Conservation (phyloP, 2,113 vertebrate species). For the Perca schrenkii region DNA sequence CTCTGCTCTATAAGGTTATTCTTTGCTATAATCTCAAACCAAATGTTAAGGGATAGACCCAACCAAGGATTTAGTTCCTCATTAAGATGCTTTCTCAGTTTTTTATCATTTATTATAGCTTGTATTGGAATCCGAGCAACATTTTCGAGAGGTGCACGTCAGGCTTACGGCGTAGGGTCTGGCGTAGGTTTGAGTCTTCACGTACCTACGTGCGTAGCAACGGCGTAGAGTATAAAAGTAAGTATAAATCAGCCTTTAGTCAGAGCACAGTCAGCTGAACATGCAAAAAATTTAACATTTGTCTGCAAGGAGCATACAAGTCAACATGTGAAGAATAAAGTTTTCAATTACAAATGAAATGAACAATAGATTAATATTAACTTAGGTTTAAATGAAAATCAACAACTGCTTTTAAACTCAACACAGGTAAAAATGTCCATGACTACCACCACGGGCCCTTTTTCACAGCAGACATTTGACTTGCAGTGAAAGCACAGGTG, state of each 20-base stretch:
- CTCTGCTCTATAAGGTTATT: too few species aligned
- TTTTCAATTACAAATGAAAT: not conserved
- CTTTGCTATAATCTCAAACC: too few species aligned
- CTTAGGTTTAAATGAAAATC: not conserved
- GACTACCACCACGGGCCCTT: not conserved
- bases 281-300: not conserved
- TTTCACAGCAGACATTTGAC: not conserved
- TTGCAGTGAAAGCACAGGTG: not conserved
- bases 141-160: too few species aligned
- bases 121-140: too few species aligned
- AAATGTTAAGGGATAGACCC: too few species aligned
- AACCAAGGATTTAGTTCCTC: too few species aligned
- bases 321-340: not conserved
- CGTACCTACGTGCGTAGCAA: too few species aligned
- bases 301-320: not conserved
- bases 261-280: not conserved
- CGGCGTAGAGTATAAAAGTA: too few species aligned
- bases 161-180: too few species aligned
- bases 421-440: not conserved
- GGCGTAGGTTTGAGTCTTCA: too few species aligned
- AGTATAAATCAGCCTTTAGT: not conserved
- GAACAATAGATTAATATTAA: not conserved
- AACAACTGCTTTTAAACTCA: not conserved
- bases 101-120: too few species aligned
- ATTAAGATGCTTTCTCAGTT: too few species aligned